These are phyloP conservation scores for Lasioglossum malachurum DNA, from an alignment of 2,888 invertebrate genomes.

Conservation along the genomic window DNA sequence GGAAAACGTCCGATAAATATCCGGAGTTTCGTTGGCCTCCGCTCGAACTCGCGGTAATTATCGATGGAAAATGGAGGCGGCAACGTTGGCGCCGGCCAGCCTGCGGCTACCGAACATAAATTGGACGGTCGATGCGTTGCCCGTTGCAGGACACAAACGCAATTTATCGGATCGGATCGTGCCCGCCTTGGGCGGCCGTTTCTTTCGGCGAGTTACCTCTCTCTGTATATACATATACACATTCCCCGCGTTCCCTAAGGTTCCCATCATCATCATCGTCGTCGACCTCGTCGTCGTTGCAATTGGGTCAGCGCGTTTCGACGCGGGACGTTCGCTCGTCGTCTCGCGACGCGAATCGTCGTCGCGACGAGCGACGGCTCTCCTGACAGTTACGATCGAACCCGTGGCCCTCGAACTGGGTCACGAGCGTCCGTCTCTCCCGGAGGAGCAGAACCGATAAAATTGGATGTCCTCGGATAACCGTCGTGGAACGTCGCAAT, in stretches of 20 bases:
- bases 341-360: constrained; percentile 3
- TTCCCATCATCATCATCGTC: background rate
- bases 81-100: background rate
- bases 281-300: background rate
- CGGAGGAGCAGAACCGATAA: constrained; percentile 12
- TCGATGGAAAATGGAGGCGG: constrained; percentile 4
- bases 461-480: constrained; percentile 6
- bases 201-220: background rate
- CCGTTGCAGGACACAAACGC: constrained; percentile 19
- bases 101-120: constrained; percentile 21
- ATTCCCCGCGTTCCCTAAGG: background rate
- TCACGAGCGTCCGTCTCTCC: constrained; percentile 11
- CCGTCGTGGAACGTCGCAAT: constrained; percentile 6
- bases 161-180: constrained; percentile 26
- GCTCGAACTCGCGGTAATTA: background rate
- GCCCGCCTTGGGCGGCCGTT: background rate
- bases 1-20: constrained; percentile 4
- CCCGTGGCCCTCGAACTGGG: constrained; percentile 10
- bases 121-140: constrained; percentile 11
- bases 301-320: constrained; percentile 7
- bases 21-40: background rate
- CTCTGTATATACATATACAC: background rate
- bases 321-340: constrained; percentile 11
- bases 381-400: background rate
- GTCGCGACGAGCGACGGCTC: background rate